Base-by-base conservation (phyloP, 2,113 vertebrate species). In the Nicator chloris region DNA sequence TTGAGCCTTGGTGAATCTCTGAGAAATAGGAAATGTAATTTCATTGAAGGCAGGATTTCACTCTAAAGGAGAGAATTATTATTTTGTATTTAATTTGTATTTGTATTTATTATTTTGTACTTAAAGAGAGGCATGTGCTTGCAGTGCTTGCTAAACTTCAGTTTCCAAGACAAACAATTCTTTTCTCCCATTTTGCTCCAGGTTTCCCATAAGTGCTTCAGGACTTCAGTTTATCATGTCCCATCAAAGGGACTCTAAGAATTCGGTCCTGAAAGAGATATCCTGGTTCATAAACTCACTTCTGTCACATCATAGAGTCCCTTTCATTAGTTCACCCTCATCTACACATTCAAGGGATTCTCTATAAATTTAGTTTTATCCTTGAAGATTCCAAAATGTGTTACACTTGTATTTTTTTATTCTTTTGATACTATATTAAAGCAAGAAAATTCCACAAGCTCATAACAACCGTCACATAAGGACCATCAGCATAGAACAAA, bases 401-500 rank as follows among this genome's bases (percentile, higher is more conserved):
- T 54, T 86, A 13, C 5, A 4, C 26, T 83, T 81, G 23, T 54
- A 63, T 37, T 47, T 8, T 77, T 96, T 94, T 88, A 79, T 51
- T 88, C 18, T 82, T 95, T 70, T 83, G 37, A 85, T 93, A 28
- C 16, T 80, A 49, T 82, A 57, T 71, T 75, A 77, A 73, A 95
- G 70, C 17, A 72, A 63, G 44, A 81, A 80, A 93, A 94, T 94
- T 91, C 47, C 71, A 61, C 30, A 47, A 6, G 11, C 40, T 92
- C 24, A 51, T 33, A 80, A 42, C 40, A 92, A 54, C 23, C 10
- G 63, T 33, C 23, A 65, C 1, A 5, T 56, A 82, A 53, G 7
- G 68, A 35, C 79, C 82, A 95, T 95, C 83, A 95, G 35, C 65
- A 86, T 33, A 92, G 87, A 93, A 95, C 35, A 97, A 92, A 93